Evolutionary conservation across 2,888 invertebrate genomes (phyloP), one percentile per base, ranked within the genome.

Genomic region (Lasioglossum malachurum): DNA sequence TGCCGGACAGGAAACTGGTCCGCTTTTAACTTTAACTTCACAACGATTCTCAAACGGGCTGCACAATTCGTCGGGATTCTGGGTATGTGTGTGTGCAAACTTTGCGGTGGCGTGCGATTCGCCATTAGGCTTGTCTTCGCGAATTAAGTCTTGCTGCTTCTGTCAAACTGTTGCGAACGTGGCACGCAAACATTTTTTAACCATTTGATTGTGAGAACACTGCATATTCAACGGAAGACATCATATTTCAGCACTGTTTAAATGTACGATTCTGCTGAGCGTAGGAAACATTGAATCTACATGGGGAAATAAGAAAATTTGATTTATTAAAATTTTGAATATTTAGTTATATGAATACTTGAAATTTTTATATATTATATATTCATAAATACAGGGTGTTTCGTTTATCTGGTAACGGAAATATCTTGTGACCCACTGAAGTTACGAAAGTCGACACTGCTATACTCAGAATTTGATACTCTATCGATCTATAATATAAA

Each of bases 21-120:
- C 16, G 60, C 49, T 53, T 53, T 49, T 16, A 75, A 79, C 72
- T 82, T 77, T 46, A 53, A 38, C 53, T 12, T 44, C 53, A 0
- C 10, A 19, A n/a, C 23, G 72, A 41, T 73, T 76, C 75, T 35
- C 27, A 7, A 60, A 19, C 19, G 8, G 35, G 57, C 0, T 57
- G 57, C n/a, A 64, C 60, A 41, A 31, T 69, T 19, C 49, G 10
- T 16, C 49, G 12, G 16, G n/a, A 41, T 35, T 23, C 8, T 53
- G 23, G 46, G 23, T 23, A 53, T 10, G n/a, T 3, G 53, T 53
- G 1, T n/a, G 60, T 4, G 14, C 60, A 60, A 75, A 71, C 44
- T 60, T 19, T 12, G 2, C n/a, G 44, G 23, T 57, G 16, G 35
- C 27, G 3, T 4, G 31, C 60, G 73, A 74, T 38, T 83, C 16